Conservation (phyloP, 2,113 vertebrate species). For the Planiliza haematocheilus region DNA sequence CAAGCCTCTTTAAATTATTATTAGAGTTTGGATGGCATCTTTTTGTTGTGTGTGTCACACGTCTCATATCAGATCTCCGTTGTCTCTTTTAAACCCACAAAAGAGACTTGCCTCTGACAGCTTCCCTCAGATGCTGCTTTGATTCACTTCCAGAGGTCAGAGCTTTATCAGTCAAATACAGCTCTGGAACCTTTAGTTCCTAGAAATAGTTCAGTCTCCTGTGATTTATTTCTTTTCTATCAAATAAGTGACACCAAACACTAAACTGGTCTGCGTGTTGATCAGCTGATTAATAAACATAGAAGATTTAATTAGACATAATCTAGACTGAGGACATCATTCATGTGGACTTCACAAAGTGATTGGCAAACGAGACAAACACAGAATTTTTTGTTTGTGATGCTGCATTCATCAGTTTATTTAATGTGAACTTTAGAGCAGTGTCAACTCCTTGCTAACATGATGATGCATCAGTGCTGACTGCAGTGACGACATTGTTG, state of each 20-base stretch:
- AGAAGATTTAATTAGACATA: slow-evolving; percentile 15
- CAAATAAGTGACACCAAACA: too few species aligned
- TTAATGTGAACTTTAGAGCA: too few species aligned
- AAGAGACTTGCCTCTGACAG: slow-evolving; percentile 13
- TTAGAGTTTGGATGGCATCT: too few species aligned
- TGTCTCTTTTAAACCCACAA: not conserved
- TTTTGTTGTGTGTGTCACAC: too few species aligned
- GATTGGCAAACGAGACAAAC: not conserved
- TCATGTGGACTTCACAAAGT: slow-evolving; percentile 9
- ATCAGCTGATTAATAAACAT: too few species aligned
- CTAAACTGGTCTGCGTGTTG: too few species aligned
- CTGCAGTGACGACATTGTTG: slow-evolving; percentile 8
- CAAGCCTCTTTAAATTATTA: too few species aligned
- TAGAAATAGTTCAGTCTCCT: slow-evolving; percentile 14
- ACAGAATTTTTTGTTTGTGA: too few species aligned
- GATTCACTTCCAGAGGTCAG: slow-evolving; percentile 30
- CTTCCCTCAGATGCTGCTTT: slow-evolving; percentile 13
- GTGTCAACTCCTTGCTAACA: too few species aligned
- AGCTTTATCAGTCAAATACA: slow-evolving; percentile 25
- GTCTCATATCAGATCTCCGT: not conserved
- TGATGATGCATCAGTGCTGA: slow-evolving; percentile 2
- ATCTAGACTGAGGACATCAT: slow-evolving; percentile 9
- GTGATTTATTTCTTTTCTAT: not conserved
- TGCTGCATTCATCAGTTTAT: too few species aligned
- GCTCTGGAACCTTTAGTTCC: not conserved